Evolutionary conservation across 1,140 invertebrate genomes (phyloP), one percentile per base, ranked within the genome.

Genomic region (Cepaea nemoralis): DNA sequence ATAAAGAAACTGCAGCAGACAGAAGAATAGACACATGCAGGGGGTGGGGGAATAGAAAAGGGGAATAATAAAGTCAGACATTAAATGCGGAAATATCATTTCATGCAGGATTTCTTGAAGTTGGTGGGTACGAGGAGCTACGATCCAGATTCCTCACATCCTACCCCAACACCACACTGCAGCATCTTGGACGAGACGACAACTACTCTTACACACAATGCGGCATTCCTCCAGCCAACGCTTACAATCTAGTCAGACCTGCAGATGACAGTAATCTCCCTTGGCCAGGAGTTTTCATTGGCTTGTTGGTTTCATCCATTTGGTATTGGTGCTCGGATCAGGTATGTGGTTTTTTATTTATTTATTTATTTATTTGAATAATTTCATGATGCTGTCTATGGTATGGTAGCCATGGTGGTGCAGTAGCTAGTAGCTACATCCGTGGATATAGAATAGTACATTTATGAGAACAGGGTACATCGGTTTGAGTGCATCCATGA

Each of bases 261-360:
- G 71, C 87, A 37, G 86, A 90, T 33, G 91, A 92, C 27, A 92
- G 92, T 77, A 83, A 80, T 79, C 87, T 93, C 19, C 93, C 93
- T 0, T 94, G 93, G 93, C 91, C 93, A 10, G 93, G 93, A 19
- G 91, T 93, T 74, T 87, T 93, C 71, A 92, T 93, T 84, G 93
- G 93, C 27, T 85, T 93, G 22, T 92, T 93, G 5, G 92, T 94
- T 40, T 93, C 92, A 12, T 91, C 92, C 27, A 90, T 94, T 37
- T 94, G 93, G 93, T 94, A 94, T 86, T 94, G 93, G 93, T 94
- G 93, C 82, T 93, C 93, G 10, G 93, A 94, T 86, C 93, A 94
- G 91, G 93, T 93, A 83, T 14, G 50, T 55, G n/a, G 50, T 55
- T 22, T 22, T n/a, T n/a, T n/a, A n/a, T n/a, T n/a, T n/a, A n/a